Evolutionary conservation across 2,797 vertebrate genomes (phyloP).

Genomic region (Eutrigla gurnardus): DNA sequence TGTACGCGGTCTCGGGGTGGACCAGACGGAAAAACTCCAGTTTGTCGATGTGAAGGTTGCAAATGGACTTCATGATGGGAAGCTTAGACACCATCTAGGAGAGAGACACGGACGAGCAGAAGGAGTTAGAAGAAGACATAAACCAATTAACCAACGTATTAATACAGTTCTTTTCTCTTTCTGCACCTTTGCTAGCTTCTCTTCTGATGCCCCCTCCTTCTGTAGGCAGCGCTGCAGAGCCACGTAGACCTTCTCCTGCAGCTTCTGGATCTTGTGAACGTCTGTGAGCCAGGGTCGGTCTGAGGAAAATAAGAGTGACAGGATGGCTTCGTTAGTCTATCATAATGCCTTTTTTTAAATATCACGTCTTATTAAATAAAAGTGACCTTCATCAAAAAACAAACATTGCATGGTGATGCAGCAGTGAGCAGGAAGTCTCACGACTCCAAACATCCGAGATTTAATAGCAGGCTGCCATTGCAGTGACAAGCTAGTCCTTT

Average conservation of each 20-base stretch:
- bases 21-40: slow-evolving; percentile 93
- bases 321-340: neutral
- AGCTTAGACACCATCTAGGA: slow-evolving; percentile 92
- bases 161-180: too few relatives aligned
- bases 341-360: neutral
- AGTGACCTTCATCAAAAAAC: too few relatives aligned
- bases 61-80: slow-evolving; percentile 92
- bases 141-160: neutral
- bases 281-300: slow-evolving; percentile 92
- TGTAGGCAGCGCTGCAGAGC: slow-evolving; percentile 90
- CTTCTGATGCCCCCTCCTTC: slow-evolving; percentile 86
- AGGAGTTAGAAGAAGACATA: slow-evolving; percentile 11
- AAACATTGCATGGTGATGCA: neutral
- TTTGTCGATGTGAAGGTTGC: slow-evolving; percentile 94
- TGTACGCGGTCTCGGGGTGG: slow-evolving; percentile 89
- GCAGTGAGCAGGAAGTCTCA: neutral
- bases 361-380: neutral
- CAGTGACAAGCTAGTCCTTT: neutral
- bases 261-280: slow-evolving; percentile 89
- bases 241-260: slow-evolving; percentile 91
- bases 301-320: slow-evolving; percentile 53
- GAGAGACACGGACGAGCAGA: slow-evolving; percentile 8
- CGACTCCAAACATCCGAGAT: neutral
- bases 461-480: slow-evolving; percentile 5
- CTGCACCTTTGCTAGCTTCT: slow-evolving; percentile 91